These are phyloP conservation scores for Aphis craccivora DNA, from an alignment of 1,140 invertebrate species.

Conservation along the genomic window DNA sequence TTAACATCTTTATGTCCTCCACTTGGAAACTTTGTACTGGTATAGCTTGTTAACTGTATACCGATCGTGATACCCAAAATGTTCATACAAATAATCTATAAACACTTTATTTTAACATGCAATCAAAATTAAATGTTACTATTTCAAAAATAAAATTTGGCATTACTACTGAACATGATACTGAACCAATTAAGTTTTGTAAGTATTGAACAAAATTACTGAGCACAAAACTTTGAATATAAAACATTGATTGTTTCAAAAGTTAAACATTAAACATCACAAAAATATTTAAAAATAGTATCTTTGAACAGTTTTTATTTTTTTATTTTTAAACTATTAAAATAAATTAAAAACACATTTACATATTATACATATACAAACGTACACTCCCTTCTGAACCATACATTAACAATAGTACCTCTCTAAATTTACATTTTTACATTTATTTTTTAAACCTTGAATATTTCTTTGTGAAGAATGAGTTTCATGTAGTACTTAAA, in stretches of 20 bases:
- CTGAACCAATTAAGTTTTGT: not conserved
- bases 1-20: not conserved
- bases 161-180: not conserved
- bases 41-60: not conserved
- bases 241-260: not conserved
- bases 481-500: too few species aligned
- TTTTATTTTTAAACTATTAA: not conserved
- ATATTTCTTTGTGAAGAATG: not conserved
- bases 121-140: not conserved
- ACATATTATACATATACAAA: too few species aligned
- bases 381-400: too few species aligned
- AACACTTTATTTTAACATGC: not conserved
- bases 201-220: slow-evolving; percentile 19
- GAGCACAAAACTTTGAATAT: not conserved
- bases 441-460: not conserved
- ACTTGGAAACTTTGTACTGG: not conserved
- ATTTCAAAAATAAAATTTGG: not conserved
- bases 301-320: not conserved
- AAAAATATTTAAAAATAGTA: not conserved
- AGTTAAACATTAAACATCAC: not conserved
- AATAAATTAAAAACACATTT: too few species aligned
- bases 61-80: not conserved
- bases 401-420: not conserved
- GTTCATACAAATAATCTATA: not conserved
- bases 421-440: not conserved